Evolutionary conservation across 2,888 invertebrate species (phyloP).

Genomic region (Patella caerulea): DNA sequence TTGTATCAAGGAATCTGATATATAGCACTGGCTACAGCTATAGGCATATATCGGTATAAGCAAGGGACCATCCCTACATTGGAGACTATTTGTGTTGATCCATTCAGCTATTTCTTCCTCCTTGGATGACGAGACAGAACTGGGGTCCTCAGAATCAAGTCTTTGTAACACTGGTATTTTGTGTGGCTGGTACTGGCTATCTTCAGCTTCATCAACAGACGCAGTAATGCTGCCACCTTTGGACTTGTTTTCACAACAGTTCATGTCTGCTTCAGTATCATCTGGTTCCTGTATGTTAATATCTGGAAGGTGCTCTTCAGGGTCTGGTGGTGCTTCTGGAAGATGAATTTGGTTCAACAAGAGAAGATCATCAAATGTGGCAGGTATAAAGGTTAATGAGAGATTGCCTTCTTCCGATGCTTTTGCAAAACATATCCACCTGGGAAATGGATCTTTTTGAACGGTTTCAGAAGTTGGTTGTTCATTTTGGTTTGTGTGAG

Average conservation of each 20-base stretch:
- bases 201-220: slow-evolving; percentile 5
- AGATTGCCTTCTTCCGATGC: slow-evolving; percentile 77
- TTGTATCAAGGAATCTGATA: slow-evolving; percentile 73
- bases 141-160: slow-evolving; percentile 10
- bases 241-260: not conserved
- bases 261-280: not conserved
- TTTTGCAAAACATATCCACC: slow-evolving; percentile 81
- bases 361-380: slow-evolving; percentile 74
- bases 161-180: not conserved
- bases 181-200: not conserved
- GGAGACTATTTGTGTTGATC: slow-evolving; percentile 35
- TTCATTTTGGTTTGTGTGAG: not conserved
- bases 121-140: not conserved
- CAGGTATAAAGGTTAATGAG: slow-evolving; percentile 79
- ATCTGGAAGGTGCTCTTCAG: not conserved
- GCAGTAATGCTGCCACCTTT: not conserved
- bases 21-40: slow-evolving; percentile 77
- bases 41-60: slow-evolving; percentile 79
- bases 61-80: slow-evolving; percentile 31
- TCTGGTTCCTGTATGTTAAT: slow-evolving; percentile 1
- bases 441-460: slow-evolving; percentile 43
- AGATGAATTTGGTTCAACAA: slow-evolving; percentile 44
- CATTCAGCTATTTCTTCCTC: slow-evolving; percentile 5
- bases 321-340: not conserved
- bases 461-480: not conserved